phyloP scores from a whole-genome alignment of 2,888 invertebrate species.

The Hypomecis atomaria region DNA sequence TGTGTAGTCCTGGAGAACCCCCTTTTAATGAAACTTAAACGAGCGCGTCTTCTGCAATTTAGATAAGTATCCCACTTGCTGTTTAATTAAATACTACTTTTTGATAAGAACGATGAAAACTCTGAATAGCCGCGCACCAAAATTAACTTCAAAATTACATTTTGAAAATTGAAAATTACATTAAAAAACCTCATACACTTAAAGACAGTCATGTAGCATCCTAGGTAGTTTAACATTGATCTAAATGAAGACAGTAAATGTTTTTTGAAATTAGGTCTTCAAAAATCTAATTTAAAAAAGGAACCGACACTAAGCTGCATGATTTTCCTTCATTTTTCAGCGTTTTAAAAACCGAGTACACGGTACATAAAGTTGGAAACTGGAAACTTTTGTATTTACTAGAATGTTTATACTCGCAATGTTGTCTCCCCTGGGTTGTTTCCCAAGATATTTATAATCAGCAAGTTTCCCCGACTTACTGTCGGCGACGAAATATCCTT shows the following conservation, averaged over 20 bases:
- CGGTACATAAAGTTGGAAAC: conserved; percentile 39
- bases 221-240: too few species aligned
- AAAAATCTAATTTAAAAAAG: too few species aligned
- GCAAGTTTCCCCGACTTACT: conserved; percentile 77
- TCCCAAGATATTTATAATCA: conserved; percentile 78
- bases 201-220: too few species aligned
- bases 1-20: conserved; percentile 62
- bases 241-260: too few species aligned
- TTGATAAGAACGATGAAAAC: conserved; percentile 32
- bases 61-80: conserved; percentile 69
- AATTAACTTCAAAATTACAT: too few species aligned
- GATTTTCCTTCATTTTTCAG: conserved; percentile 2
- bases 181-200: background rate
- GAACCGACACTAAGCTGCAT: background rate
- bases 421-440: conserved; percentile 66
- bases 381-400: conserved; percentile 58
- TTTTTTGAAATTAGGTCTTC: too few species aligned
- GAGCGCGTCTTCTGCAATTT: conserved; percentile 66
- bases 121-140: conserved; percentile 3
- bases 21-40: conserved; percentile 78
- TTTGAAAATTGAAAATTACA: too few species aligned
- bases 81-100: conserved; percentile 64
- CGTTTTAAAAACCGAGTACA: conserved; percentile 40
- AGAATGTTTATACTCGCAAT: conserved; percentile 62
- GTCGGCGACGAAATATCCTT: conserved; percentile 81